phyloP scores from a whole-genome alignment of 2,888 invertebrate genomes.

The Chymomyza caudatula region DNA sequence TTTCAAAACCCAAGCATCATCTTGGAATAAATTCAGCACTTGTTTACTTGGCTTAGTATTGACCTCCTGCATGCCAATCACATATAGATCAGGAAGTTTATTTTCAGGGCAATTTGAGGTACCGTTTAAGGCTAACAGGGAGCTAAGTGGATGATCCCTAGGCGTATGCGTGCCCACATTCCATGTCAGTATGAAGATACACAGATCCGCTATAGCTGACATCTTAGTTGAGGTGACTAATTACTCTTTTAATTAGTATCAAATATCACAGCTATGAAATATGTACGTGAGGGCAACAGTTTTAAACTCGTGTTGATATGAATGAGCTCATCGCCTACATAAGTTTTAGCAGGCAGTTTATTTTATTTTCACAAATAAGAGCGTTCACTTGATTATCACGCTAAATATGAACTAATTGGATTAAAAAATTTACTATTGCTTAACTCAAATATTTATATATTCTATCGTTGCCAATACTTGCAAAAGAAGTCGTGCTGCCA shows the following conservation, averaged over 20 bases:
- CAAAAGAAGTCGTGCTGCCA: background rate
- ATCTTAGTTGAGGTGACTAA: slow-evolving; percentile 27
- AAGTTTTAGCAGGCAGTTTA: background rate
- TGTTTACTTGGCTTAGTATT: slow-evolving; percentile 91
- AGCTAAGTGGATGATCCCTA: slow-evolving; percentile 84
- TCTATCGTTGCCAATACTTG: background rate
- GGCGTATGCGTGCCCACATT: slow-evolving; percentile 91
- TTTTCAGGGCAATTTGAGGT: slow-evolving; percentile 81
- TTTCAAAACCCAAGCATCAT: slow-evolving; percentile 90
- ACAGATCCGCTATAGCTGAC: slow-evolving; percentile 67
- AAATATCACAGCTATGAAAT: background rate
- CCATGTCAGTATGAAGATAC: slow-evolving; percentile 90
- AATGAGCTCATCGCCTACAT: background rate
- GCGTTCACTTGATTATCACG: background rate
- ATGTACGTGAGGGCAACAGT: background rate
- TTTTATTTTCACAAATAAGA: background rate
- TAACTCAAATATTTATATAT: background rate
- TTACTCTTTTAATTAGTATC: background rate
- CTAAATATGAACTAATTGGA: background rate
- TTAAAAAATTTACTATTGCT: background rate
- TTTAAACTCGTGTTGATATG: background rate
- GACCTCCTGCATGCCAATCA: slow-evolving; percentile 94
- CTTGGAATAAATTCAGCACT: slow-evolving; percentile 87
- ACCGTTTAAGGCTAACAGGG: slow-evolving; percentile 83
- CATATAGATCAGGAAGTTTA: slow-evolving; percentile 88